These are phyloP conservation scores for Scaptomyza polygonia DNA, from an alignment of 2,888 invertebrate genomes.

Conservation along the genomic window DNA sequence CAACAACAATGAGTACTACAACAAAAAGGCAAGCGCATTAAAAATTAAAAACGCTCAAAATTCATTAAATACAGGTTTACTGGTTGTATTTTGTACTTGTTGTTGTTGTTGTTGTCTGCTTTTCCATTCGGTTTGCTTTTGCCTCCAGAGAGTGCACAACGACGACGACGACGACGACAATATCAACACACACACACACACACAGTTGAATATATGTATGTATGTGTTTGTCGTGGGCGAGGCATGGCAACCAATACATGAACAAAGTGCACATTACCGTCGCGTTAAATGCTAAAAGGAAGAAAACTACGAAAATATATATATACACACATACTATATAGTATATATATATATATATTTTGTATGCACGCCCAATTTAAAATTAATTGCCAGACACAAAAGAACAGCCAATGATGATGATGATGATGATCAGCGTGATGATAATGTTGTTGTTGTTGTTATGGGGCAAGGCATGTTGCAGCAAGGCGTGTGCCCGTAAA, in stretches of 20 bases:
- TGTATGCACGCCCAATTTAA: conserved; percentile 82
- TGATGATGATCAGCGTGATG: conserved; percentile 11
- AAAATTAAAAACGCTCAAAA: conserved; percentile 66
- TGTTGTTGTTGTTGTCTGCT: no score
- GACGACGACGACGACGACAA: conserved; percentile 57
- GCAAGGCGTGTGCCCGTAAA: no score
- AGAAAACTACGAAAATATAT: conserved; percentile 70
- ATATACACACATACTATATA: not conserved
- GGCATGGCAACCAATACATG: conserved; percentile 40
- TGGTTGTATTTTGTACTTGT: conserved; percentile 30
- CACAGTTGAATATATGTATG: no score
- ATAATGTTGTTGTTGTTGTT: conserved; percentile 14
- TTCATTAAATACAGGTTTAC: conserved; percentile 61
- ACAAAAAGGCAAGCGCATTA: conserved; percentile 40
- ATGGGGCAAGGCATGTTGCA: conserved; percentile 32
- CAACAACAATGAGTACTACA: conserved; percentile 15
- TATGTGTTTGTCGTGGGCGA: conserved; percentile 10
- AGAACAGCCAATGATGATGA: conserved; percentile 60
- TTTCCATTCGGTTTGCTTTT: conserved; percentile 34
- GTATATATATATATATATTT: conserved; percentile 48
- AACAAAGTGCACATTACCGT: conserved; percentile 60
- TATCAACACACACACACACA: conserved; percentile 46
- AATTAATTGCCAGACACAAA: conserved; percentile 83
- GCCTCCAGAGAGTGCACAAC: conserved; percentile 48
- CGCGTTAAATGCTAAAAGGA: conserved; percentile 62